Conservation (phyloP, 2,888 invertebrate species). For the Diplazon laetatorius region DNA sequence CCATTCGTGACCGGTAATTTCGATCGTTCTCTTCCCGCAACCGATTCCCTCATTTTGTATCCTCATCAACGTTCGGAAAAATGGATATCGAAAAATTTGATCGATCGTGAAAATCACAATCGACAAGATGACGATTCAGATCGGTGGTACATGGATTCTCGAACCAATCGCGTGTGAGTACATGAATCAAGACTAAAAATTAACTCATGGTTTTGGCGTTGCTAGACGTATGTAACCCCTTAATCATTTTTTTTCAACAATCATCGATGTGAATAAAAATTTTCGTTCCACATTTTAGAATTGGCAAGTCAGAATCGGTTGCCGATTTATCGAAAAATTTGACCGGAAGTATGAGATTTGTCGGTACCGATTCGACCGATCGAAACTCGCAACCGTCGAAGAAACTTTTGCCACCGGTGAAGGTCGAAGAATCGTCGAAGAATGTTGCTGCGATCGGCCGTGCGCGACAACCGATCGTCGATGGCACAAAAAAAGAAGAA, state of each 20-base stretch:
- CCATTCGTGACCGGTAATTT: neutral
- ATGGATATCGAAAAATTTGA: neutral
- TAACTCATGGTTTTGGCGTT: neutral
- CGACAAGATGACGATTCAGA: conserved; percentile 8
- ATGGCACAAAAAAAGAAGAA: neutral
- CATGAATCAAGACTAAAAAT: neutral
- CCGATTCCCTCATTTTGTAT: neutral
- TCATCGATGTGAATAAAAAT: neutral
- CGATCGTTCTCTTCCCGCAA: neutral
- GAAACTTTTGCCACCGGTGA: neutral
- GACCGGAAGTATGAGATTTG: conserved; percentile 1
- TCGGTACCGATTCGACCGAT: neutral
- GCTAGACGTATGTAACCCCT: too few species aligned
- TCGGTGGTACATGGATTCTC: neutral
- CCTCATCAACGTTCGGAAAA: conserved; percentile 12
- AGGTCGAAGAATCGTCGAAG: neutral
- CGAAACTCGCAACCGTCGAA: neutral
- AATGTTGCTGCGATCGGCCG: conserved; percentile 3
- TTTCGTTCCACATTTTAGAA: conserved; percentile 11
- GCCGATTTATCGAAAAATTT: conserved; percentile 5
- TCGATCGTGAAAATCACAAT: neutral
- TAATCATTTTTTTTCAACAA: neutral
- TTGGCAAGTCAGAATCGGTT: neutral
- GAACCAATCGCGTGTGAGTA: conserved; percentile 14
- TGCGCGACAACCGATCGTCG: neutral